phyloP scores from a whole-genome alignment of 2,113 vertebrate genomes.

The Nibea coibor region DNA sequence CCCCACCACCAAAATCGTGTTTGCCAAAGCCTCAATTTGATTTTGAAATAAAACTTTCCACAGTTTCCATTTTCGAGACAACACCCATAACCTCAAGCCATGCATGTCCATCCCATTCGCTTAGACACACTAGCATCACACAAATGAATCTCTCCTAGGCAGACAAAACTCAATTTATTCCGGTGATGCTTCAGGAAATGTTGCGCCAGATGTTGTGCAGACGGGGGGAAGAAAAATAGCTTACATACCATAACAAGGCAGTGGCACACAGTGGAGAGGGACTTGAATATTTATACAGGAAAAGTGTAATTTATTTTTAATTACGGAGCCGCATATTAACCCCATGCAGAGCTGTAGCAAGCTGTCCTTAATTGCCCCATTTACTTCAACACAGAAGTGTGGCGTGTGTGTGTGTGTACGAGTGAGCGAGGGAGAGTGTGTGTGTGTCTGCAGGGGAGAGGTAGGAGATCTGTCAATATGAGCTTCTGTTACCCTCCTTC shows the following conservation, averaged over 20 bases:
- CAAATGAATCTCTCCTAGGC: slow-evolving; percentile 70
- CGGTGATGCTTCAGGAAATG: slow-evolving; percentile 79
- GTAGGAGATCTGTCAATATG: slow-evolving; percentile 75
- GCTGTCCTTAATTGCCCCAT: slow-evolving; percentile 88
- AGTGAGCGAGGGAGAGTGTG: background rate
- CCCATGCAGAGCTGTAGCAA: slow-evolving; percentile 85
- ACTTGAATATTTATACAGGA: slow-evolving; percentile 85
- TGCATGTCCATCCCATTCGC: slow-evolving; percentile 67
- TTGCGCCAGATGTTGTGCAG: slow-evolving; percentile 79
- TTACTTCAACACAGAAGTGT: slow-evolving; percentile 82
- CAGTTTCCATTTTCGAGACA: slow-evolving; percentile 47
- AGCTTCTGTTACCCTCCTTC: slow-evolving; percentile 70
- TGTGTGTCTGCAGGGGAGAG: slow-evolving; percentile 38
- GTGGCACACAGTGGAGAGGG: slow-evolving; percentile 70
- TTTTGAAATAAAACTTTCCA: slow-evolving; percentile 51
- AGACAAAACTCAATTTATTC: slow-evolving; percentile 81
- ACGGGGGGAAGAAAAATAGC: slow-evolving; percentile 70
- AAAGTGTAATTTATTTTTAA: slow-evolving; percentile 88
- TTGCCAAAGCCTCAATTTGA: slow-evolving; percentile 20
- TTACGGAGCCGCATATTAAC: slow-evolving; percentile 85
- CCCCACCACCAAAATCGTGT: background rate
- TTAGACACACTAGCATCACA: slow-evolving; percentile 64
- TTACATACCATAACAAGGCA: slow-evolving; percentile 80
- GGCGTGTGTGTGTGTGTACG: background rate
- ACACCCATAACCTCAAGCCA: slow-evolving; percentile 59